These are phyloP conservation scores for Gari tellinella DNA, from an alignment of 2,888 invertebrate species.

Conservation along the genomic window DNA sequence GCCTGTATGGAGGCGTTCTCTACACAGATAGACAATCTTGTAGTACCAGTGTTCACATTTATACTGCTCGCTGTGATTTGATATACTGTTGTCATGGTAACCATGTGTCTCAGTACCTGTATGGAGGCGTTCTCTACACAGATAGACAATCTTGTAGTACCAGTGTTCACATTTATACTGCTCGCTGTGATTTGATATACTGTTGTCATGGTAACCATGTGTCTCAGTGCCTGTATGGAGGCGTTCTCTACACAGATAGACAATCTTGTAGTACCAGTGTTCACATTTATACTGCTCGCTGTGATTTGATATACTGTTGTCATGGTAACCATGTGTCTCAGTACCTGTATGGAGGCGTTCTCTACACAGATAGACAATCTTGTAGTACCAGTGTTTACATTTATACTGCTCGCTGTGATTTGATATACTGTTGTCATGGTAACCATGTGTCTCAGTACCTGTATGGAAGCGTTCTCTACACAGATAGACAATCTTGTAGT, in stretches of 20 bases:
- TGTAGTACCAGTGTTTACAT: slow-evolving; percentile 65
- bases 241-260: slow-evolving; percentile 96
- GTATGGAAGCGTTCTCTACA: slow-evolving; percentile 93
- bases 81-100: too few species aligned
- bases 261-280: slow-evolving; percentile 86
- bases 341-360: slow-evolving; percentile 92
- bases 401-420: slow-evolving; percentile 5
- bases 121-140: slow-evolving; percentile 95
- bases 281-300: slow-evolving; percentile 24
- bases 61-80: slow-evolving; percentile 8
- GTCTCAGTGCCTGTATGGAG: slow-evolving; percentile 93
- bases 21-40: slow-evolving; percentile 94
- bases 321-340: too few species aligned
- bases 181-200: too few species aligned
- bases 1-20: slow-evolving; percentile 94
- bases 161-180: slow-evolving; percentile 51
- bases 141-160: slow-evolving; percentile 90
- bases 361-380: slow-evolving; percentile 96
- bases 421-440: too few species aligned
- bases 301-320: too few species aligned
- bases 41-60: slow-evolving; percentile 63
- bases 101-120: too few species aligned
- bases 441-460: too few species aligned
- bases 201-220: too few species aligned
- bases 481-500: slow-evolving; percentile 93